These are phyloP conservation scores for Channa maculata DNA, from an alignment of 2,113 vertebrate species.

Conservation along the genomic window DNA sequence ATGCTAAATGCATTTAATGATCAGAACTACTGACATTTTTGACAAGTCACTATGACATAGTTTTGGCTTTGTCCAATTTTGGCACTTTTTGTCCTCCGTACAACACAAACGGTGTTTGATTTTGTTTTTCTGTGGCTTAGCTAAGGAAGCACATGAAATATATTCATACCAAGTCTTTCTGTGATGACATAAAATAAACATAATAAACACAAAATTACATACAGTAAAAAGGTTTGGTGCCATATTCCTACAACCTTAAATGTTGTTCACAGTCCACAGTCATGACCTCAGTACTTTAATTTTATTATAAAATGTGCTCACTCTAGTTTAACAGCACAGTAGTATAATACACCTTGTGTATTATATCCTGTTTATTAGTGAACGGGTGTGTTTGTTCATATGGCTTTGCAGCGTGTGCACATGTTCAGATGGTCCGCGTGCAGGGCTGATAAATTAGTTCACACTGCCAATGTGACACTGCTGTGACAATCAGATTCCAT, in stretches of 20 bases:
- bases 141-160: conserved; percentile 34
- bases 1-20: not conserved
- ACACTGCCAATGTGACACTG: conserved; percentile 67
- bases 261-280: conserved; percentile 12
- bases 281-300: not conserved
- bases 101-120: not conserved
- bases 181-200: conserved; percentile 28
- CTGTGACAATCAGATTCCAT: conserved; percentile 69
- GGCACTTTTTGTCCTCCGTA: conserved; percentile 55
- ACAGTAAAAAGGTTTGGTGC: conserved; percentile 13
- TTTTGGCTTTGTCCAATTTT: conserved; percentile 71
- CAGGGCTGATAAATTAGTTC: conserved; percentile 57
- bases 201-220: conserved; percentile 13
- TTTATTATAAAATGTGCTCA: not conserved
- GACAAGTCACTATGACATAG: conserved; percentile 50
- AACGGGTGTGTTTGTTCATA: conserved; percentile 46
- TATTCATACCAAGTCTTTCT: not conserved
- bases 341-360: not conserved
- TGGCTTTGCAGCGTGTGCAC: conserved; percentile 51
- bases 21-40: conserved; percentile 28
- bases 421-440: conserved; percentile 52
- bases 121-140: conserved; percentile 49
- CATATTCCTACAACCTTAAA: conserved; percentile 25
- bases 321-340: not conserved
- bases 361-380: conserved; percentile 23